phyloP scores from a whole-genome alignment of 2,888 invertebrate genomes.

The Agrochola circellaris region DNA sequence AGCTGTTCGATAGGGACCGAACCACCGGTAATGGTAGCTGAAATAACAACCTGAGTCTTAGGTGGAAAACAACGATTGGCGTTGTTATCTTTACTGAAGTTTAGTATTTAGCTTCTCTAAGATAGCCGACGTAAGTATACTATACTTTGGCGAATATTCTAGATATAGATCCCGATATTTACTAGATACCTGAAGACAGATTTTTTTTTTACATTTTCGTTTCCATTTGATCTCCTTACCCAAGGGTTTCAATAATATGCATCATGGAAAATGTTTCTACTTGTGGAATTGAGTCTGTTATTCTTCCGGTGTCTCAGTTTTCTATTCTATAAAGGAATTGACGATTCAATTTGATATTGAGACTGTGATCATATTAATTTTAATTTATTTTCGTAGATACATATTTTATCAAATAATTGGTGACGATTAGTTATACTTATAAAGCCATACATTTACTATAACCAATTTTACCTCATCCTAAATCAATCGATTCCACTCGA shows the following conservation, averaged over 20 bases:
- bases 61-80: constrained; percentile 8
- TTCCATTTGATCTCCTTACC: neutral
- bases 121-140: neutral
- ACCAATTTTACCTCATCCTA: constrained; percentile 1
- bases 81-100: neutral
- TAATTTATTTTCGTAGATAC: neutral
- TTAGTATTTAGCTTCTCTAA: neutral
- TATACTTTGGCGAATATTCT: neutral
- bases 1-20: constrained; percentile 79
- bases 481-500: constrained; percentile 41
- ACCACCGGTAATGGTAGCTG: constrained; percentile 68
- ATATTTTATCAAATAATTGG: no score
- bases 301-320: neutral
- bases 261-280: neutral
- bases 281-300: neutral
- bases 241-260: neutral
- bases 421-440: neutral
- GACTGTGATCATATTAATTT: neutral
- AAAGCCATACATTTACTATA: neutral
- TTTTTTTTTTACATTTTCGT: neutral
- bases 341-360: neutral
- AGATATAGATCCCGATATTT: neutral
- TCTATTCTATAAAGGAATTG: neutral
- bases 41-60: constrained; percentile 42
- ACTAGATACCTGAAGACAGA: neutral